Evolutionary conservation across 1,140 invertebrate genomes (phyloP), one percentile per base, ranked within the genome.

Genomic region (Aphis craccivora): DNA sequence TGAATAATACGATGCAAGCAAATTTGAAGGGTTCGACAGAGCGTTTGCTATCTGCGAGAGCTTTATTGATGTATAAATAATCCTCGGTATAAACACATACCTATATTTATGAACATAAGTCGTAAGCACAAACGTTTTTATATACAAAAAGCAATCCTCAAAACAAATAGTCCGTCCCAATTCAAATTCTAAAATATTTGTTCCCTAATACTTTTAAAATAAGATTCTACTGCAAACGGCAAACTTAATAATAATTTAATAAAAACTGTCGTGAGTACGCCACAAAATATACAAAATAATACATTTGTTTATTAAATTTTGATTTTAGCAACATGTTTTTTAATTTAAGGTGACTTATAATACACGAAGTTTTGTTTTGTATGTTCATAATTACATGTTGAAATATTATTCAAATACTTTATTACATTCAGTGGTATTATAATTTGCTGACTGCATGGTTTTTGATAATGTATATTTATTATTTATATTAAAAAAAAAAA

Each of bases 41-140:
- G 14, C 30, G 14, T 76, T n/a, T n/a, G 60, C 14, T 4, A n/a
- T n/a, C 14, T n/a, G n/a, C 30, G 30, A 76, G 60, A 76, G 60
- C 60, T 76, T 76, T 76, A 76, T 76, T 76, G n/a, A 76, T 76
- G 60, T 18, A 76, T 35, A 76, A n/a, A n/a, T 76, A 76, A 76
- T 76, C 60, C 60, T 76, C 14, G 14, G 11, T 14, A 76, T 76
- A 76, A 35, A 76, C 9, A 76, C n/a, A 76, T 14, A n/a, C n/a
- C n/a, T 67, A n/a, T n/a, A n/a, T 76, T 40, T 40, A 40, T 40
- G 37, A 2, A 14, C 30, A 76, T 76, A n/a, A n/a, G 6, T 76
- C 11, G 14, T 18, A 76, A n/a, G 11, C 60, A 76, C 30, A 76
- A 1, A 76, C 5, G 48, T 11, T 67, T 14, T 35, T 76, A 76